Percentiles rank a stretch among this genome's conserved stretches.
Evolutionary conservation across 2,797 vertebrate genomes (phyloP).

Genomic region (Sebastes melanostomus): DNA sequence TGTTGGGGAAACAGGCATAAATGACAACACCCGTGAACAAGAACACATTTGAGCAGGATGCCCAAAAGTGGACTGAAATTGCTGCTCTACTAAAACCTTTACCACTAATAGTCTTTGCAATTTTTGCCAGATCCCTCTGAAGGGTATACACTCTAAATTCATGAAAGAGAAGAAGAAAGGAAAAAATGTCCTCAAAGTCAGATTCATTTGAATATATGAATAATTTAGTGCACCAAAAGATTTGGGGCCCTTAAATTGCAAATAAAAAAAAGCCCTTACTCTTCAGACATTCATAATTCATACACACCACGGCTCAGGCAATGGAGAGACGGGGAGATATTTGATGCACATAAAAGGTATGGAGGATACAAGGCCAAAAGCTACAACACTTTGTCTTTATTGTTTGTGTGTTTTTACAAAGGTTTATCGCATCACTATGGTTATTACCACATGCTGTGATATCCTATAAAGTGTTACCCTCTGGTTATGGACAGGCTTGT

Average conservation of each 20-base stretch:
- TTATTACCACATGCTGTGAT: slow-evolving; percentile 22
- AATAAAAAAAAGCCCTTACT: slow-evolving; percentile 46
- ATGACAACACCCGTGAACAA: background rate
- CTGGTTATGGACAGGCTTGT: slow-evolving; percentile 11
- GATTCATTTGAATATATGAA: slow-evolving; percentile 77
- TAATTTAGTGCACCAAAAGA: slow-evolving; percentile 73
- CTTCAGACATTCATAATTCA: slow-evolving; percentile 73
- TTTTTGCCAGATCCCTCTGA: slow-evolving; percentile 38
- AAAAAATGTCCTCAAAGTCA: slow-evolving; percentile 62
- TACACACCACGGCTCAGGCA: slow-evolving; percentile 18
- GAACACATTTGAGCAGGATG: background rate
- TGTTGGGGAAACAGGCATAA: background rate
- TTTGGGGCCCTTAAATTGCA: slow-evolving; percentile 66
- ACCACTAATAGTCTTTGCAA: slow-evolving; percentile 41
- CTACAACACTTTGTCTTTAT: background rate
- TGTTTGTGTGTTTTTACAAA: slow-evolving; percentile 12
- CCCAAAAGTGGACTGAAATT: background rate
- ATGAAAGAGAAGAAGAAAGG: slow-evolving; percentile 63
- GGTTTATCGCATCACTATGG: slow-evolving; percentile 25
- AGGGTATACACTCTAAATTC: slow-evolving; percentile 64
- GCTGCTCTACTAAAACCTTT: slow-evolving; percentile 19
- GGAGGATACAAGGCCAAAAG: slow-evolving; percentile 12
- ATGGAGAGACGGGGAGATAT: background rate
- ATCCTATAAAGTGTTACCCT: slow-evolving; percentile 14
- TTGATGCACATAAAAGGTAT: slow-evolving; percentile 15